Evolutionary conservation across 2,113 vertebrate genomes (phyloP).

Genomic region (Clarias gariepinus): DNA sequence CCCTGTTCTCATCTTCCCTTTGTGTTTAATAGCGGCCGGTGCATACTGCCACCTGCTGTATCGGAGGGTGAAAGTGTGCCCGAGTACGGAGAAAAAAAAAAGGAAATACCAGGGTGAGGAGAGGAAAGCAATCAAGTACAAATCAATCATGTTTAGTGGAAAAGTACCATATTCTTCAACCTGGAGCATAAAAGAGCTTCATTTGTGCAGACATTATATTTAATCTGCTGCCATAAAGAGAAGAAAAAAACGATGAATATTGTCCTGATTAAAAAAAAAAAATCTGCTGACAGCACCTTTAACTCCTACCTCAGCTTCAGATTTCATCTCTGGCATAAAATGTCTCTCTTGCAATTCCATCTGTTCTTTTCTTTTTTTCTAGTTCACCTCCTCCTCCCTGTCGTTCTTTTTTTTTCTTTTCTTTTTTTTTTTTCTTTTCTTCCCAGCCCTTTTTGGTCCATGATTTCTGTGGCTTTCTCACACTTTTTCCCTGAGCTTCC

Average conservation of each 20-base stretch:
- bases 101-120: no score
- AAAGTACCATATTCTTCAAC: neutral
- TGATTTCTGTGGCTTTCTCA: constrained; percentile 19
- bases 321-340: neutral
- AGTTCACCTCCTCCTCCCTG: neutral
- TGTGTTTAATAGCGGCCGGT: no score
- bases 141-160: no score
- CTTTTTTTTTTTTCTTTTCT: neutral
- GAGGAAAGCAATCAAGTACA: no score
- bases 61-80: no score
- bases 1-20: no score
- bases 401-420: neutral
- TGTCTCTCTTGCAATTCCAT: neutral
- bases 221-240: neutral
- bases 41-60: no score
- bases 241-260: neutral
- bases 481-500: constrained; percentile 24
- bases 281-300: neutral
- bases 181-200: neutral
- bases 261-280: neutral
- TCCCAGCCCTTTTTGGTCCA: neutral
- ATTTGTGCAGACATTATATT: neutral
- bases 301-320: neutral
- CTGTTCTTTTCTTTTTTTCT: neutral
- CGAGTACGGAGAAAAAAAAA: no score